phyloP scores from a whole-genome alignment of 2,113 vertebrate genomes.

The Macroglossus sobrinus region DNA sequence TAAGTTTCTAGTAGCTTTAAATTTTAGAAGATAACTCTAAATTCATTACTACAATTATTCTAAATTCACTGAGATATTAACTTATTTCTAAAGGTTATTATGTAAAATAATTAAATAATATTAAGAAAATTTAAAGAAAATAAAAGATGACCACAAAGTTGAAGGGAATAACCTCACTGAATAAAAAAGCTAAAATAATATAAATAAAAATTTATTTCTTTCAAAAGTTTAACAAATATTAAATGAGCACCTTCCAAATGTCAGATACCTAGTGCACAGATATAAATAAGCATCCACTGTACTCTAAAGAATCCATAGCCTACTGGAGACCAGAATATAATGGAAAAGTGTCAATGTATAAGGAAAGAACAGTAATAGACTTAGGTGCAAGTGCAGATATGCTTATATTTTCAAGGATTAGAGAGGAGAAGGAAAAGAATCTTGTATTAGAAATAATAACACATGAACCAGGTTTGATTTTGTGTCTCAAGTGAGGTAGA shows the following conservation, averaged over 20 bases:
- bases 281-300: background rate
- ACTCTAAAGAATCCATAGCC: background rate
- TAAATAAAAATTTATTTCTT: background rate
- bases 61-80: background rate
- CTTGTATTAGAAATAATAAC: background rate
- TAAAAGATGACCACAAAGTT: background rate
- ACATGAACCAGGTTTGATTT: background rate
- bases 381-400: fast-evolving
- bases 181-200: background rate
- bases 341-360: background rate
- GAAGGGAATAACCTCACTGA: background rate
- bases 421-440: background rate
- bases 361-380: background rate
- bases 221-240: background rate
- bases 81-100: background rate
- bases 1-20: background rate
- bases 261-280: background rate
- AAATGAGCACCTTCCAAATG: background rate
- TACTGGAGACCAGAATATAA: background rate
- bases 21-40: background rate
- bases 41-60: background rate
- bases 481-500: background rate
- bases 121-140: background rate
- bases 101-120: background rate
- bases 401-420: background rate